Evolutionary conservation across 2,113 vertebrate genomes (phyloP), one percentile per base, ranked within the genome.

Genomic region (Butorides virescens): DNA sequence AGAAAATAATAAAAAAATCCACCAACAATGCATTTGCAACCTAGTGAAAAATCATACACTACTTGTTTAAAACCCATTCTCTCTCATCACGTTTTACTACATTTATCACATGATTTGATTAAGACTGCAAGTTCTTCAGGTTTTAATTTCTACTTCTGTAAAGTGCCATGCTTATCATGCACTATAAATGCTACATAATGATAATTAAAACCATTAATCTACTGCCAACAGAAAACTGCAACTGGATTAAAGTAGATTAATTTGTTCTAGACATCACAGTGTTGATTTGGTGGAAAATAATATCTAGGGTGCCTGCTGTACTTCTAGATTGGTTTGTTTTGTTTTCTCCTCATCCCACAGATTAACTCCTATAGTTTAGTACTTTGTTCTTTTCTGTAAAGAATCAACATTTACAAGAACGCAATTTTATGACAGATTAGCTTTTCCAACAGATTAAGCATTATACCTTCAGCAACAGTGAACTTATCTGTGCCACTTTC

Each of bases 121-220:
- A 93, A 87, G 65, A 81, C 36, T 72, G 25, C 22, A 88, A 82
- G 46, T 50, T 87, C 36, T 75, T 75, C 44, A 68, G 47, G 66
- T 59, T 94, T 96, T 89, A 75, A 81, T 87, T 91, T 89, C 83
- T 75, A 16, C 68, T 84, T 87, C 65, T 93, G 56, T 66, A 37
- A 67, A 91, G 29, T 29, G 14, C 6, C 29, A 42, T 47, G 53
- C 63, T 93, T 94, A 92, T 75, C 70, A 46, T 20, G 42, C 27
- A 58, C 32, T 70, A 63, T 58, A 92, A 94, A 88, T 44, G 61
- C 70, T 91, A 91, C 19, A 59, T 53, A 86, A 87, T 20, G 36
- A 93, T 87, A 87, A 93, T 85, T 87, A 93, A 96, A 93, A 76
- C 5, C 53, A 85, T 91, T 93, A 89, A 89, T 92, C 73, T 84